Evolutionary conservation across 2,888 invertebrate species (phyloP), one percentile per base, ranked within the genome.

Genomic region (Spilosoma lubricipeda): DNA sequence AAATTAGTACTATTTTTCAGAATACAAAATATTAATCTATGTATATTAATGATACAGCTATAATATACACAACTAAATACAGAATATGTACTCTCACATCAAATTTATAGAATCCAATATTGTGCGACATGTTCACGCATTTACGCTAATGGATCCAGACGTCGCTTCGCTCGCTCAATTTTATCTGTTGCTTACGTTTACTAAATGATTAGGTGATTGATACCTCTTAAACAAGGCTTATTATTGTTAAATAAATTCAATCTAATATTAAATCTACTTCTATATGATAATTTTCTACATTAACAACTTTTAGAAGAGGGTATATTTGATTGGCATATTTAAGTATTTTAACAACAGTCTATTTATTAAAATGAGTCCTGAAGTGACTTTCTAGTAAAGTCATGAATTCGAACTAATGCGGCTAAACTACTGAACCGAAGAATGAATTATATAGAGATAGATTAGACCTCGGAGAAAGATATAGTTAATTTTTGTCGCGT

Each of bases 151-250:
- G 52, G 52, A 56, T n/a, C n/a, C n/a, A n/a, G 52, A n/a, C 52
- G 52, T 56, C 23, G n/a, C 52, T 56, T 56, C 52, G 52, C 52
- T 56, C 52, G 11, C 11, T 56, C n/a, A 23, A 56, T 56, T 56
- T 56, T 56, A 56, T 56, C 52, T 56, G 52, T 56, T 56, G 52
- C 52, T 56, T 56, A 23, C 52, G 52, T 56, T 56, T n/a, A 56
- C 52, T 56, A n/a, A 56, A n/a, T 56, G 52, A 56, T 56, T 11
- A 56, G 1, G n/a, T 56, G n/a, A 56, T 56, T n/a, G 52, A 56
- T 56, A 56, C 52, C n/a, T 56, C n/a, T 30, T 27, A 33, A 30
- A 56, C n/a, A 56, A 56, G n/a, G 11, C 52, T 56, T n/a, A 23
- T 23, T 56, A 56, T 56, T 23, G 20, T 52, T 52, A 52, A 52